Conservation (phyloP, 2,113 vertebrate species). For the Hiodon alosoides region DNA sequence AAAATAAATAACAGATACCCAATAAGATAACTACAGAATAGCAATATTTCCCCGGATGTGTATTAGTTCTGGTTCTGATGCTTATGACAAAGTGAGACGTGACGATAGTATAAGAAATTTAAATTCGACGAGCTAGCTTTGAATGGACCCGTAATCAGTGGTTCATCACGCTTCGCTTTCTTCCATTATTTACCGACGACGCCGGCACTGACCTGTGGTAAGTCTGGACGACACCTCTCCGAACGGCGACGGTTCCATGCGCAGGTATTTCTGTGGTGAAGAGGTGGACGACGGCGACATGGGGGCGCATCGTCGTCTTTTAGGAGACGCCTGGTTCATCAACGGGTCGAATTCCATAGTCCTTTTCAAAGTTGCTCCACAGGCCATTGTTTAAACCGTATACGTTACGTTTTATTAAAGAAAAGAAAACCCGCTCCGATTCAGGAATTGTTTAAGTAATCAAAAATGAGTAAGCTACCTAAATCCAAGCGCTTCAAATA, state of each 20-base stretch:
- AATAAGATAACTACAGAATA: too few relatives aligned
- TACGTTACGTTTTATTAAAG: not conserved
- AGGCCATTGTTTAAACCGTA: constrained; percentile 70
- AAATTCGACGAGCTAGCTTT: too few relatives aligned
- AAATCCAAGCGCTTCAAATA: too few relatives aligned
- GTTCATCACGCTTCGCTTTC: too few relatives aligned
- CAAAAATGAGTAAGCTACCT: not conserved
- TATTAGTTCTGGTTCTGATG: too few relatives aligned
- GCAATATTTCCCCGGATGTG: too few relatives aligned
- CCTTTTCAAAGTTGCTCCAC: constrained; percentile 94
- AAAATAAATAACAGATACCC: too few relatives aligned
- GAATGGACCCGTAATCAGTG: too few relatives aligned
- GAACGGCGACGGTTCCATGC: constrained; percentile 91
- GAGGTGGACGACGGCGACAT: constrained; percentile 68
- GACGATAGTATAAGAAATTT: too few relatives aligned
- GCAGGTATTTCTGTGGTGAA: constrained; percentile 91
- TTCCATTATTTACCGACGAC: too few relatives aligned
- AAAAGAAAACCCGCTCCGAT: not conserved
- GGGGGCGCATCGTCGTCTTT: constrained; percentile 84
- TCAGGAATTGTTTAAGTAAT: constrained; percentile 6
- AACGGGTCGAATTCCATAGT: constrained; percentile 96
- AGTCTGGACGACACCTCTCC: constrained; percentile 84
- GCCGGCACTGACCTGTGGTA: constrained; percentile 73
- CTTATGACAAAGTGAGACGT: too few relatives aligned
- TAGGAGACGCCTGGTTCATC: constrained; percentile 82